Evolutionary conservation across 1,140 invertebrate genomes (phyloP).

Genomic region (Hestina assimilis): DNA sequence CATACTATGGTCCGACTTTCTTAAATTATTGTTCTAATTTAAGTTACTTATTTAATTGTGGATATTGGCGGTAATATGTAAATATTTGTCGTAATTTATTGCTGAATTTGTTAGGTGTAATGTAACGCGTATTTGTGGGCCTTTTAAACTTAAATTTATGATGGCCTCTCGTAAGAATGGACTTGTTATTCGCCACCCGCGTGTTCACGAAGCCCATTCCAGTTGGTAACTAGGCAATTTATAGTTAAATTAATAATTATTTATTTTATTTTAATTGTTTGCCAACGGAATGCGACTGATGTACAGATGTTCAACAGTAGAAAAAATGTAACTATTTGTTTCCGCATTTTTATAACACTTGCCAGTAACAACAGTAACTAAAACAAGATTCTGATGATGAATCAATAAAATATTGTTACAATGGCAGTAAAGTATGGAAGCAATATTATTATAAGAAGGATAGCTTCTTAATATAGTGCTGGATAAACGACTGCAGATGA

Average conservation of each 20-base stretch:
- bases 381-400: conserved; percentile 16
- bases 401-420: conserved; percentile 7
- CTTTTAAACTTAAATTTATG: conserved; percentile 48
- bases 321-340: conserved; percentile 56
- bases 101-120: conserved; percentile 68
- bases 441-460: conserved; percentile 38
- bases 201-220: conserved; percentile 76
- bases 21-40: conserved; percentile 72
- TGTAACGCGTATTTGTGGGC: conserved; percentile 48
- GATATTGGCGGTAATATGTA: conserved; percentile 68
- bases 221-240: conserved; percentile 75
- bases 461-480: conserved; percentile 30
- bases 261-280: conserved; percentile 73
- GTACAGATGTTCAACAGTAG: conserved; percentile 72
- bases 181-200: conserved; percentile 75
- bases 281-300: conserved; percentile 76
- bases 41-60: conserved; percentile 72
- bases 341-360: conserved; percentile 30
- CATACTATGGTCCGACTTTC: conserved; percentile 70
- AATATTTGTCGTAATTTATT: conserved; percentile 74
- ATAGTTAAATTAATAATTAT: conserved; percentile 73
- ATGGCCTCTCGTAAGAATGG: conserved; percentile 64
- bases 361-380: conserved; percentile 19
- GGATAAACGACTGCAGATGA: conserved; percentile 10
- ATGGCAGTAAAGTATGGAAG: conserved; percentile 33